A percentile compares a stretch with the other conserved stretches of the same genome.
phyloP scores from a whole-genome alignment of 2,888 invertebrate species.

The Junonia oenone region DNA sequence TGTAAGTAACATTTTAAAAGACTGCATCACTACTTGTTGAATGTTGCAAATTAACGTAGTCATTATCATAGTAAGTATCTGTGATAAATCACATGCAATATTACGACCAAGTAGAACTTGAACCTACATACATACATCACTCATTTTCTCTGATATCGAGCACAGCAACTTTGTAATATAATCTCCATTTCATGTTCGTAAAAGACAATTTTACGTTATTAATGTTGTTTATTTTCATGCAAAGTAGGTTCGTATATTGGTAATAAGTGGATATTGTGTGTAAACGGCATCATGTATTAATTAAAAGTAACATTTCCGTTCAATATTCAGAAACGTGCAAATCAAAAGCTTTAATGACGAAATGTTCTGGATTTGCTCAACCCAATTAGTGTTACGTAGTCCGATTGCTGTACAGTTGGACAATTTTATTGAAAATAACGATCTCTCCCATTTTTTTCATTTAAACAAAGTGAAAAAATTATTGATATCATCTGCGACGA shows the following conservation, averaged over 20 bases:
- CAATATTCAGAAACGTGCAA: not conserved
- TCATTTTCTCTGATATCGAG: too few relatives aligned
- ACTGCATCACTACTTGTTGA: too few relatives aligned
- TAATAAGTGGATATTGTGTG: not conserved
- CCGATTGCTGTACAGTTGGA: conserved; percentile 31
- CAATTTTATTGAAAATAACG: conserved; percentile 43
- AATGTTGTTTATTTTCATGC: conserved; percentile 10
- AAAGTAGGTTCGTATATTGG: conserved; percentile 1
- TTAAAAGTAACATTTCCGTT: not conserved
- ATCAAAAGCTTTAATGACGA: conserved; percentile 27
- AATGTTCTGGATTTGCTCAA: conserved; percentile 30
- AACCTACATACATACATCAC: too few relatives aligned
- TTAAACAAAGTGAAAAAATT: conserved; percentile 31
- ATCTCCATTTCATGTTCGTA: not conserved
- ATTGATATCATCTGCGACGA: conserved; percentile 12
- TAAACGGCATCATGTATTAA: not conserved
- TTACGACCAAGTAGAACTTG: too few relatives aligned
- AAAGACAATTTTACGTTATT: conserved; percentile 2
- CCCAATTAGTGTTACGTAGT: conserved; percentile 36
- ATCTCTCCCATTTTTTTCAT: conserved; percentile 40
- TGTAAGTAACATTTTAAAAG: too few relatives aligned
- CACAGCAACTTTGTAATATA: not conserved
- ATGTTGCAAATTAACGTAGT: too few relatives aligned
- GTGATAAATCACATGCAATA: too few relatives aligned
- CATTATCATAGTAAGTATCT: too few relatives aligned